Conservation (phyloP, 2,888 invertebrate species). For the Junonia oenone region DNA sequence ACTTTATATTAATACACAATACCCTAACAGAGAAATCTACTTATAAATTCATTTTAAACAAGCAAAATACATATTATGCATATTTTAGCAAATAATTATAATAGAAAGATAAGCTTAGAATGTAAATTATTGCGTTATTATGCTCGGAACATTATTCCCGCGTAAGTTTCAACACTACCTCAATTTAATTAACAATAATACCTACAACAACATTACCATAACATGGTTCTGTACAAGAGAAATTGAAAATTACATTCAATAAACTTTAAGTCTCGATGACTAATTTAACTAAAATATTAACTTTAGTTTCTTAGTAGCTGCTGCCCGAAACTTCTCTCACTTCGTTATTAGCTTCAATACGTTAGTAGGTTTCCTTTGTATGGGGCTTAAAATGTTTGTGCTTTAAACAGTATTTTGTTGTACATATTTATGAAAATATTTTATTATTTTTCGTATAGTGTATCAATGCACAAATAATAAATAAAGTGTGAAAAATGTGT, state of each 20-base stretch:
- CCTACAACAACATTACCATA: background rate
- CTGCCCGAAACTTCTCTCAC: background rate
- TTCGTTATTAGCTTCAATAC: background rate
- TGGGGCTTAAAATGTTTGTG: background rate
- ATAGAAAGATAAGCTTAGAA: conserved; percentile 1
- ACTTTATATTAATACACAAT: background rate
- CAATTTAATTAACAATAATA: conserved; percentile 3
- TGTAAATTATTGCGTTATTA: background rate
- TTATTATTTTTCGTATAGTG: too few relatives aligned
- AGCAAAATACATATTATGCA: background rate
- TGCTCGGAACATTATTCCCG: background rate
- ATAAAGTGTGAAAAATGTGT: too few relatives aligned
- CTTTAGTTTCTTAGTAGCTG: background rate
- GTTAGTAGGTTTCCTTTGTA: background rate
- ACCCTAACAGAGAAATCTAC: background rate
- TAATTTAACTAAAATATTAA: background rate
- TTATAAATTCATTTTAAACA: background rate
- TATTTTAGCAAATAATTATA: conserved; percentile 1
- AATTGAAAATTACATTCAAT: background rate
- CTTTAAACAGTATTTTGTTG: background rate
- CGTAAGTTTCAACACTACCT: background rate
- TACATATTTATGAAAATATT: background rate
- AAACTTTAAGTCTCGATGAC: background rate
- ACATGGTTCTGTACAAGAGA: background rate
- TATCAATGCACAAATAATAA: too few relatives aligned